Conservation (phyloP, 2,797 vertebrate genomes). For the Semotilus atromaculatus region DNA sequence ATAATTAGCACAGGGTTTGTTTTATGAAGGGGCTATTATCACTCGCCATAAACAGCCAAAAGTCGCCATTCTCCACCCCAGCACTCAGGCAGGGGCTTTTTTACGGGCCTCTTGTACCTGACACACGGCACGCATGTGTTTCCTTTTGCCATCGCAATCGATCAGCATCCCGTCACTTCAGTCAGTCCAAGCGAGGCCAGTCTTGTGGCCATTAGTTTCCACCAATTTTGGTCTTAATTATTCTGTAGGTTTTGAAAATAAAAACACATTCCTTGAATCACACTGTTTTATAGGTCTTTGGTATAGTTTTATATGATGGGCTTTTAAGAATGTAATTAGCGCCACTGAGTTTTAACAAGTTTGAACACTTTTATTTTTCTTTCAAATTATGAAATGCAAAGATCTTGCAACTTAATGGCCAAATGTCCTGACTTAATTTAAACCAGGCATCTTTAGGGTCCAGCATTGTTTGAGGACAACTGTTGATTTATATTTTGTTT, state of each 20-base stretch:
- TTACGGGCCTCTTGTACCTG: slow-evolving; percentile 75
- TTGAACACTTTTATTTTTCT: slow-evolving; percentile 35
- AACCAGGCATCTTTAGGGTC: slow-evolving; percentile 39
- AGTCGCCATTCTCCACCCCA: slow-evolving; percentile 66
- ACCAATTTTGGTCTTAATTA: slow-evolving; percentile 76
- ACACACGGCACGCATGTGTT: slow-evolving; percentile 76
- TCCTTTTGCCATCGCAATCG: slow-evolving; percentile 46
- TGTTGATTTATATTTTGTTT: slow-evolving; percentile 10
- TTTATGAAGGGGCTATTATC: slow-evolving; percentile 81
- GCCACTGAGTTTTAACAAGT: slow-evolving; percentile 70
- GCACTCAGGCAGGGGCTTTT: slow-evolving; percentile 68
- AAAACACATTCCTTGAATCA: slow-evolving; percentile 69
- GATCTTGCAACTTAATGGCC: slow-evolving; percentile 33
- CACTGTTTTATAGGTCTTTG: slow-evolving; percentile 76
- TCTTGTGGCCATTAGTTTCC: slow-evolving; percentile 76
- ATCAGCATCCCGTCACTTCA: slow-evolving; percentile 49
- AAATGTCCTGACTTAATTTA: slow-evolving; percentile 39
- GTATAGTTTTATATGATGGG: slow-evolving; percentile 77
- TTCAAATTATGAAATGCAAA: slow-evolving; percentile 45
- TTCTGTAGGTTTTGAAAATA: slow-evolving; percentile 69
- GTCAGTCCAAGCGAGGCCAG: slow-evolving; percentile 60
- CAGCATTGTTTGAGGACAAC: slow-evolving; percentile 2
- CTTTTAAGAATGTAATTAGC: slow-evolving; percentile 78
- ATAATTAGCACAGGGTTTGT: slow-evolving; percentile 75
- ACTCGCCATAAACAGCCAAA: slow-evolving; percentile 79